Evolutionary conservation across 2,888 invertebrate genomes (phyloP), one percentile per base, ranked within the genome.

Genomic region (Phengaris arion): DNA sequence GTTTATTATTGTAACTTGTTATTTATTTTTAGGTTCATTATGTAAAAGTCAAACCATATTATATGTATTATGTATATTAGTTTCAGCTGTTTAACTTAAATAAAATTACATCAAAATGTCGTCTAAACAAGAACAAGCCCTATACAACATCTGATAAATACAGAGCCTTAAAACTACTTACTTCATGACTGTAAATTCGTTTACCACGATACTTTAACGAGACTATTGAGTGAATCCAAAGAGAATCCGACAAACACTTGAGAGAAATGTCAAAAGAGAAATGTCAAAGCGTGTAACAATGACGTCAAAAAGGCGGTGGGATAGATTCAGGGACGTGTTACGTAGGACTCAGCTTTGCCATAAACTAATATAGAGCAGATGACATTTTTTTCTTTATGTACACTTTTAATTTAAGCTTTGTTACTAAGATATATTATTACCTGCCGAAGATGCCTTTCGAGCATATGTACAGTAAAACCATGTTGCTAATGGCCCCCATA

Each of bases 271-370:
- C 22, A 22, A 22, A 22, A 22, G 75, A 68, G 75, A 79, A 79
- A 79, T 79, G 77, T 79, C 78, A 79, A 76, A 74, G 68, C 64
- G 69, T 77, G 64, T 75, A 77, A 74, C 64, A 77, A 76, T 79
- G 79, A 79, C 79, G 79, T 79, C 79, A 79, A 75, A 75, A 74
- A 74, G 74, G 64, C 69, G 52, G 45, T 73, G 52, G 69, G 55
- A n/a, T 69, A 15, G 74, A 64, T 57, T 70, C 72, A 74, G 74
- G 76, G 78, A 76, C 76, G 76, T 76, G 74, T 77, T 77, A 75
- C 69, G 77, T 69, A 68, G 76, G 70, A 79, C 76, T 77, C 74
- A 77, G 75, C 74, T 74, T 55, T 76, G 75, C 64, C 75, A 72
- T 75, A 52, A 78, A 75, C 70, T 74, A 70, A 68, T 55, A 72